phyloP scores from a whole-genome alignment of 1,140 invertebrate species.

The Halotydeus destructor region DNA sequence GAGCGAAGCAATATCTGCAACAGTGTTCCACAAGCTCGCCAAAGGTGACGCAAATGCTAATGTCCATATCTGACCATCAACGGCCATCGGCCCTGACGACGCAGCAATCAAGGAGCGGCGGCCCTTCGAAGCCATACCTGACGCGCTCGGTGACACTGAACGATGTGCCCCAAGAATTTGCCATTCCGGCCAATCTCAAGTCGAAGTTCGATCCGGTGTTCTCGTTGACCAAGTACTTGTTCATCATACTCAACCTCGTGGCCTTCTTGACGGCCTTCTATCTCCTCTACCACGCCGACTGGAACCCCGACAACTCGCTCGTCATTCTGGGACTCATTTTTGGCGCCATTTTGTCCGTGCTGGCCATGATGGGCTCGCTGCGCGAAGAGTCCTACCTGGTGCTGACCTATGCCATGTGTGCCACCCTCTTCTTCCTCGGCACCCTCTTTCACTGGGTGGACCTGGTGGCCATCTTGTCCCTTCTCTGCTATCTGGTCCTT shows the following conservation, averaged over 20 bases:
- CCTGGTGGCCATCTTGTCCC: background rate
- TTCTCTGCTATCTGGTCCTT: background rate
- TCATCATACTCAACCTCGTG: background rate
- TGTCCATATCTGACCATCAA: too few relatives aligned
- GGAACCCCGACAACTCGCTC: background rate
- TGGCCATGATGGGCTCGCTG: slow-evolving; percentile 1
- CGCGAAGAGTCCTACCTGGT: slow-evolving; percentile 4
- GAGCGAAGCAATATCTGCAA: too few relatives aligned
- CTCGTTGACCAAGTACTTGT: background rate
- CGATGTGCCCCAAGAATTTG: too few relatives aligned
- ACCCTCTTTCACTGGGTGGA: background rate
- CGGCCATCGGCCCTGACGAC: too few relatives aligned
- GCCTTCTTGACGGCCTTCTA: background rate
- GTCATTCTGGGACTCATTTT: slow-evolving; percentile 3
- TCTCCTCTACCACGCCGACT: background rate
- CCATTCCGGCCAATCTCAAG: too few relatives aligned
- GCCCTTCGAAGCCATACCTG: too few relatives aligned
- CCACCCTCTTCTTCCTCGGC: background rate
- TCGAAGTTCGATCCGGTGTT: too few relatives aligned
- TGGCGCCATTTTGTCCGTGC: background rate
- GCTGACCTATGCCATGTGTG: slow-evolving; percentile 2
- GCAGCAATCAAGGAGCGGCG: too few relatives aligned
- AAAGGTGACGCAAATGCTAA: too few relatives aligned
- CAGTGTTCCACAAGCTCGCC: too few relatives aligned
- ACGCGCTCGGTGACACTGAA: too few relatives aligned